Percentiles rank a stretch among this genome's conserved stretches.
These are phyloP conservation scores for Mimachlamys varia DNA, from an alignment of 2,888 invertebrate species.

Conservation along the genomic window DNA sequence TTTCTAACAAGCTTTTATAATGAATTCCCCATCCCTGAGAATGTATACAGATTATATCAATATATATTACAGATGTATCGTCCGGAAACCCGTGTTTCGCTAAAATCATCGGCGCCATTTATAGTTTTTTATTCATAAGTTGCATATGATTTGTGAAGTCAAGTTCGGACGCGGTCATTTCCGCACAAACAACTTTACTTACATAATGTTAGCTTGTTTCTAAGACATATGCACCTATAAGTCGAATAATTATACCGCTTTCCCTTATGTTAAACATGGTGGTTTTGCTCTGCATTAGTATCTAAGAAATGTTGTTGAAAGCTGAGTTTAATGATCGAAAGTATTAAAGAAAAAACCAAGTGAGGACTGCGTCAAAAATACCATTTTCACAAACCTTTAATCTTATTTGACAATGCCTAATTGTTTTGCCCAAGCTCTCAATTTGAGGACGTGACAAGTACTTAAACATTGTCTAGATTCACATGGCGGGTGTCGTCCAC, in stretches of 20 bases:
- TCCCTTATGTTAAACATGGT: not conserved
- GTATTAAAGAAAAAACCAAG: no score
- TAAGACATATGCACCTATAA: not conserved
- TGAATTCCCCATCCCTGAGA: not conserved
- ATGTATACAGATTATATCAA: not conserved
- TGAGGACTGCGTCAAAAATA: no score
- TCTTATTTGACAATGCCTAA: no score
- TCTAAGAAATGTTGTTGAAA: not conserved
- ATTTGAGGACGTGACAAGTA: no score
- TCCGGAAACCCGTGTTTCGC: not conserved
- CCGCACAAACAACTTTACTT: not conserved
- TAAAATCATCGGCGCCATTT: not conserved
- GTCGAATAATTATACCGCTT: not conserved
- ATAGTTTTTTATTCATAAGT: not conserved
- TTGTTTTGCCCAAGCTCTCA: no score
- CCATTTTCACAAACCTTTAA: no score
- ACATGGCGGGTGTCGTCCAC: no score
- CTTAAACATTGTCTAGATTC: no score
- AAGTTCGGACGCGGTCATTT: not conserved
- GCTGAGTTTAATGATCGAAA: no score
- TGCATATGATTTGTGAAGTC: not conserved
- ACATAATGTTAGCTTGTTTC: not conserved
- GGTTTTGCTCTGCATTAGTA: not conserved
- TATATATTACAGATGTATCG: not conserved
- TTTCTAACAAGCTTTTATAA: not conserved